Percentiles rank a stretch among this genome's conserved stretches.
These are phyloP conservation scores for Ceratina japonica DNA, from an alignment of 1,140 invertebrate genomes.

Conservation along the genomic window DNA sequence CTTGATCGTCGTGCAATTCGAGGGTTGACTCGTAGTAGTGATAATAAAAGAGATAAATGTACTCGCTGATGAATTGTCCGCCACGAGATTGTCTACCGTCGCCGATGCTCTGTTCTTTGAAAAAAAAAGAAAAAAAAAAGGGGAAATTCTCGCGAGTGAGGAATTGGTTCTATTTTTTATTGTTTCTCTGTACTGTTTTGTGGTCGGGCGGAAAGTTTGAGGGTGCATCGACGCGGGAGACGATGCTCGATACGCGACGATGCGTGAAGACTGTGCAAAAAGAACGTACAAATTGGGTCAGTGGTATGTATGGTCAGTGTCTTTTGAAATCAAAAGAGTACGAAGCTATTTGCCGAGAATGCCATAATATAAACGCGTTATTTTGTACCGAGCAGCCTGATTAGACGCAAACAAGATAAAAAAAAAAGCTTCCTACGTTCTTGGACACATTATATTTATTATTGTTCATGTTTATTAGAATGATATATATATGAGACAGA, in stretches of 20 bases:
- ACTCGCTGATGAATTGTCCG: constrained; percentile 47
- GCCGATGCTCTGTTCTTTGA: background rate
- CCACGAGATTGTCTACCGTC: constrained; percentile 31
- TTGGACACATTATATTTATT: constrained; percentile 79
- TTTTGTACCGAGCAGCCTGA: constrained; percentile 77
- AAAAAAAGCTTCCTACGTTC: constrained; percentile 72
- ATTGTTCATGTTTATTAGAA: constrained; percentile 80
- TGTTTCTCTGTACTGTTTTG: background rate
- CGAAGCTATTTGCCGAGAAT: constrained; percentile 70
- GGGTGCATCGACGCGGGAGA: background rate
- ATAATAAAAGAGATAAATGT: constrained; percentile 56
- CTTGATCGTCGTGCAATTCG: constrained; percentile 52
- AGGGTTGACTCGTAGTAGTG: constrained; percentile 46
- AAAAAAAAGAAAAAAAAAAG: background rate
- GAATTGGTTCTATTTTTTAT: background rate
- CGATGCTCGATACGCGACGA: background rate
- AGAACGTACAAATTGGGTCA: constrained; percentile 43
- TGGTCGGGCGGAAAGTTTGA: background rate
- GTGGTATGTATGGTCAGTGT: constrained; percentile 43
- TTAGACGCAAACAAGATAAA: constrained; percentile 67
- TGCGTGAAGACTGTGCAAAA: constrained; percentile 17
- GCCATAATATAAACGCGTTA: constrained; percentile 74
- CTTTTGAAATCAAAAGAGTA: constrained; percentile 65
- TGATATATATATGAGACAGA: constrained; percentile 77
- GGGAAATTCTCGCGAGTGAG: background rate